phyloP scores from a whole-genome alignment of 2,888 invertebrate species.

The Mythimna loreyi region DNA sequence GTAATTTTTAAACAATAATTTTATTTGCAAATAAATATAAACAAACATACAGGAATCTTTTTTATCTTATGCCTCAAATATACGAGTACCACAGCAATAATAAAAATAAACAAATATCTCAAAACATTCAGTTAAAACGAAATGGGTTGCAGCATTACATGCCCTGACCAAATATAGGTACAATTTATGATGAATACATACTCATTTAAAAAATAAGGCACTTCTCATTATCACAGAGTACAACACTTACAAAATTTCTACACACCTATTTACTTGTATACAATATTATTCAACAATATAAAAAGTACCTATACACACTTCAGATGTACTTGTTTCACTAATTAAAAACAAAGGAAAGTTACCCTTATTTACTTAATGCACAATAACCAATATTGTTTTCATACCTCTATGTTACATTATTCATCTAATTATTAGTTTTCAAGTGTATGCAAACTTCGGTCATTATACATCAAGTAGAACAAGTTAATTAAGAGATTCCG shows the following conservation, averaged over 20 bases:
- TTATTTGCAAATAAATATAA: slow-evolving; percentile 65
- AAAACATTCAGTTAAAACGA: slow-evolving; percentile 16
- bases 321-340: slow-evolving; percentile 24
- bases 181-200: slow-evolving; percentile 49
- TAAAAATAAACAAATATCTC: slow-evolving; percentile 34
- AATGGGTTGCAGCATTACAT: slow-evolving; percentile 40
- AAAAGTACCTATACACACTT: slow-evolving; percentile 57
- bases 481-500: slow-evolving; percentile 37
- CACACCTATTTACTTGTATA: slow-evolving; percentile 54
- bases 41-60: slow-evolving; percentile 51
- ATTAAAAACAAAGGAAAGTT: slow-evolving; percentile 19
- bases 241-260: slow-evolving; percentile 73
- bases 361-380: slow-evolving; percentile 5
- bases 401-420: neutral
- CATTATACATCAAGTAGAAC: slow-evolving; percentile 36
- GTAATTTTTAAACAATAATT: slow-evolving; percentile 38
- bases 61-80: slow-evolving; percentile 34
- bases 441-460: slow-evolving; percentile 14
- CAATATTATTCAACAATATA: slow-evolving; percentile 61
- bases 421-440: slow-evolving; percentile 4
- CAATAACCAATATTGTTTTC: slow-evolving; percentile 17
- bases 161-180: slow-evolving; percentile 22
- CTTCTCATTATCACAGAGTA: slow-evolving; percentile 86
- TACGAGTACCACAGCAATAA: slow-evolving; percentile 37
- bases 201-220: slow-evolving; percentile 80